phyloP scores from a whole-genome alignment of 1,140 invertebrate genomes.

The Drosophila takahashii region DNA sequence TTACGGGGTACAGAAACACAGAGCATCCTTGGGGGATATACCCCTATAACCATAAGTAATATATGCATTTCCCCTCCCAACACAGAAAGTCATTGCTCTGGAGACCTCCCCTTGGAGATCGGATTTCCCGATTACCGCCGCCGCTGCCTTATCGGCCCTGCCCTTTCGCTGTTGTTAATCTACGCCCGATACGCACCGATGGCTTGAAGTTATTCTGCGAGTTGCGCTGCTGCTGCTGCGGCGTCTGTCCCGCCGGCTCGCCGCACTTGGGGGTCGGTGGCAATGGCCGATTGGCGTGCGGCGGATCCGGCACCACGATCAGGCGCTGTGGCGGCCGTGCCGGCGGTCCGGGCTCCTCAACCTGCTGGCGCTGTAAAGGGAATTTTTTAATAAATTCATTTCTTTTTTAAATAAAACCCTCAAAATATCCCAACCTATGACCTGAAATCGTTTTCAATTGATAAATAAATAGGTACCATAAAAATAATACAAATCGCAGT shows the following conservation, averaged over 20 bases:
- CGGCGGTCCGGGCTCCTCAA: constrained; percentile 92
- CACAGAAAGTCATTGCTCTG: constrained; percentile 28
- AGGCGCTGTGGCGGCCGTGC: constrained; percentile 94
- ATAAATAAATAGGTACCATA: too few species aligned
- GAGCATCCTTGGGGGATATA: constrained; percentile 2
- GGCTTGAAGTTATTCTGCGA: constrained; percentile 93
- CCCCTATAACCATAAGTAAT: background rate
- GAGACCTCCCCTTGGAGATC: constrained; percentile 35
- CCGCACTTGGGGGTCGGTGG: constrained; percentile 91
- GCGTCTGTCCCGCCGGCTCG: constrained; percentile 84
- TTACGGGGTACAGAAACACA: background rate
- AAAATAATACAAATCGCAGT: too few species aligned
- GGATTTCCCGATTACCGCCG: constrained; percentile 14
- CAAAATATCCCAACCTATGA: too few species aligned
- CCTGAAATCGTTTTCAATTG: too few species aligned
- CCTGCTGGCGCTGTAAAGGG: constrained; percentile 85
- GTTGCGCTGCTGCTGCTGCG: constrained; percentile 90
- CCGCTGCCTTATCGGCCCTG: constrained; percentile 26
- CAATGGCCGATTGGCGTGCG: constrained; percentile 88
- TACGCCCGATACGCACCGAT: constrained; percentile 87
- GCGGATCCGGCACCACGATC: constrained; percentile 91
- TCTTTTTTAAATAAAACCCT: too few species aligned
- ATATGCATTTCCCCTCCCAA: background rate
- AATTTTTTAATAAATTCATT: background rate
- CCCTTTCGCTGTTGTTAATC: constrained; percentile 25